Evolutionary conservation across 2,888 invertebrate genomes (phyloP), one percentile per base, ranked within the genome.

Genomic region (Hybos culiciformis): DNA sequence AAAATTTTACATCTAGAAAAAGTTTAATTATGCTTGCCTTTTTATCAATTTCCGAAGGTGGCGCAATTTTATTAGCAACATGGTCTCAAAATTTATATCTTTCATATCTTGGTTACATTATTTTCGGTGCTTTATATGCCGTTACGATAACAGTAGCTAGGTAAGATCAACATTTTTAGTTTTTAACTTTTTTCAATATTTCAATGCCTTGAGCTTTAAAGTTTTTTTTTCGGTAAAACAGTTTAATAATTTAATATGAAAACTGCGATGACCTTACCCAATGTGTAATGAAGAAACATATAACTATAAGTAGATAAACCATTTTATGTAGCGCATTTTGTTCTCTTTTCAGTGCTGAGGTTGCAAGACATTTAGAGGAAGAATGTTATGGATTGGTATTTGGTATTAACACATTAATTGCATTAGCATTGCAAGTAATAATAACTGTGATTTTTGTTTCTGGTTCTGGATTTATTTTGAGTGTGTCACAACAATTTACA

Each of bases 371-470:
- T 48, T 72, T 93, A 44, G 72, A 76, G 43, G 81, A 84, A 53
- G 86, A 90, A 39, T 86, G 86, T 62, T 91, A 85, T 61, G 92
- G 88, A 1, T 70, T 93, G 4, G 81, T 94, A 50, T 92, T 93
- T 63, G 93, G 93, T 5, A 73, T 91, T 51, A 93, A 91, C 63
- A 91, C 85, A 0, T 78, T 92, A 43, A 48, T 85, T 1, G 87
- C 90, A 4, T 72, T 92, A 4, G 59, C 75, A 0, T 61, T 90
- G 1, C 91, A 93, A 65, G 79, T 85, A 1, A 59, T 87, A 23
- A 64, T 93, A 29, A 93, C 90, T 11, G 37, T 65, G 7, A 50
- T 56, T 6, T 59, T 66, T 2, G 53, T 65, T 32, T 56, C 64
- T 1, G 59, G 59, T 19, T 43, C 47, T 5, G 66, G 61, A n/a